Conservation (phyloP, 2,888 invertebrate genomes). For the Heliconius sara region DNA sequence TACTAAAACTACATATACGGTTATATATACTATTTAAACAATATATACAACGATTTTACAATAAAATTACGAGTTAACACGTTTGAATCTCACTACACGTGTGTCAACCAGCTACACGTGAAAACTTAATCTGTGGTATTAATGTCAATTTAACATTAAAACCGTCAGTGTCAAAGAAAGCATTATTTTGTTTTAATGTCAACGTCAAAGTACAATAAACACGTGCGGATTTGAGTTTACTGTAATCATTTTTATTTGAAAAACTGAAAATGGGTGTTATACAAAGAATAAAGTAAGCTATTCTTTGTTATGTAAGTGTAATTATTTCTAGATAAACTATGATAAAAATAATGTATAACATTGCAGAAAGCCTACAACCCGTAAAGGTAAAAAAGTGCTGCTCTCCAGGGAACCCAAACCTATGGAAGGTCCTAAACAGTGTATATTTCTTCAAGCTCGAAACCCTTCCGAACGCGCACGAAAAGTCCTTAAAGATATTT, state of each 20-base stretch:
- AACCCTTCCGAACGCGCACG: slow-evolving; percentile 89
- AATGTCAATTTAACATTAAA: neutral
- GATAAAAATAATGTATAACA: neutral
- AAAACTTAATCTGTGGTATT: neutral
- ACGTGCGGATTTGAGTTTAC: neutral
- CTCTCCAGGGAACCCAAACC: slow-evolving; percentile 93
- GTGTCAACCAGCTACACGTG: too few relatives aligned
- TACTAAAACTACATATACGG: too few relatives aligned
- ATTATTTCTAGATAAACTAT: neutral
- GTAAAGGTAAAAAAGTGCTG: slow-evolving; percentile 93
- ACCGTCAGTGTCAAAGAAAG: neutral
- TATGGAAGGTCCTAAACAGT: slow-evolving; percentile 93
- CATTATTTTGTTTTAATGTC: neutral
- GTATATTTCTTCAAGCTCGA: slow-evolving; percentile 93
- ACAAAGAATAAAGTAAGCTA: slow-evolving; percentile 50
- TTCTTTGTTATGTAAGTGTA: neutral
- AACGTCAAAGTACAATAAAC: neutral
- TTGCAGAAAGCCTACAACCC: slow-evolving; percentile 93
- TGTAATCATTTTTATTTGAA: neutral
- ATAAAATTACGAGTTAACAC: too few relatives aligned
- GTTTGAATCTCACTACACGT: too few relatives aligned
- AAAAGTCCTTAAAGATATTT: slow-evolving; percentile 92
- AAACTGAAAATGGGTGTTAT: slow-evolving; percentile 49
- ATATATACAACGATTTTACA: too few relatives aligned
- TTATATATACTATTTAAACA: too few relatives aligned